Percentiles rank a stretch among this genome's conserved stretches.
Conservation (phyloP, 1,140 invertebrate species). For the Polypedilum vanderplanki region DNA sequence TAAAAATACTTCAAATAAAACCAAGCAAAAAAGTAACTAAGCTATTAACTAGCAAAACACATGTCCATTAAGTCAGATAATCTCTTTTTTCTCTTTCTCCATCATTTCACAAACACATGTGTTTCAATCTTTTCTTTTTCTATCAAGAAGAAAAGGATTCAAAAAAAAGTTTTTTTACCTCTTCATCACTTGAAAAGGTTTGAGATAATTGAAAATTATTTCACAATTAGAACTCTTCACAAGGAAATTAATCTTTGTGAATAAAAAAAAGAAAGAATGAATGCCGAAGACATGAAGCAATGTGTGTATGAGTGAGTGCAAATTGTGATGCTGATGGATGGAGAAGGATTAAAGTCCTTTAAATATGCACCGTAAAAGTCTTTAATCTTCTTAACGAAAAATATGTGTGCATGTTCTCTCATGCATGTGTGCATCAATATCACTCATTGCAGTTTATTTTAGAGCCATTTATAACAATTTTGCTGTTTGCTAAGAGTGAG, state of each 20-base stretch:
- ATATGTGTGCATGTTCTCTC: not conserved
- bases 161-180: too few relatives aligned
- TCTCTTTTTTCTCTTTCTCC: too few relatives aligned
- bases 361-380: conserved; percentile 21
- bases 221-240: conserved; percentile 2
- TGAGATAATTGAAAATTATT: conserved; percentile 14
- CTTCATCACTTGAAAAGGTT: not conserved
- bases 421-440: not conserved
- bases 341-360: conserved; percentile 10
- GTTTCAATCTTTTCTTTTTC: not conserved
- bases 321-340: not conserved
- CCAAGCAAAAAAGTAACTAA: too few relatives aligned
- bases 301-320: not conserved
- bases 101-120: too few relatives aligned
- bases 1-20: too few relatives aligned
- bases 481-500: too few relatives aligned
- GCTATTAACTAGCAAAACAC: too few relatives aligned
- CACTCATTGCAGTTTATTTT: too few relatives aligned
- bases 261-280: not conserved
- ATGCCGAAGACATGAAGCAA: not conserved
- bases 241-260: conserved; percentile 3
- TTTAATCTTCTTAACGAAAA: conserved; percentile 27
- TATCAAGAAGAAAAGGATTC: not conserved
- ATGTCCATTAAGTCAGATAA: too few relatives aligned
- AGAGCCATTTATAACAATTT: too few relatives aligned